Conservation (phyloP, 2,888 invertebrate genomes). For the Rapana venosa region DNA sequence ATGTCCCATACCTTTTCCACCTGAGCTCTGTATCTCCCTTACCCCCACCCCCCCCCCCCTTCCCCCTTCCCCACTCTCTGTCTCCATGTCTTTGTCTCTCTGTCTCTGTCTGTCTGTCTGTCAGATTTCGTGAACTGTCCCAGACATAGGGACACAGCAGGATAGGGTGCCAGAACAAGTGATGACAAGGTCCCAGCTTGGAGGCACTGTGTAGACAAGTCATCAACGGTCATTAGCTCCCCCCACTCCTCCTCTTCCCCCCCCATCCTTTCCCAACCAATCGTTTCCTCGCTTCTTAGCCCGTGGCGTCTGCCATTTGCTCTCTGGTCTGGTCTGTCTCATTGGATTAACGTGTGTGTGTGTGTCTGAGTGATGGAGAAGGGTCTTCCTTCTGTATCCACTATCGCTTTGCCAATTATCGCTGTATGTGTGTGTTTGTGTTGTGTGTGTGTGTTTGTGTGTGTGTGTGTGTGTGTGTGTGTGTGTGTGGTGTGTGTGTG, state of each 20-base stretch:
- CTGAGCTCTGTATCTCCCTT: too few species aligned
- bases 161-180: too few species aligned
- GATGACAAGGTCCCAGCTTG: too few species aligned
- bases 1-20: too few species aligned
- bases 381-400: too few species aligned
- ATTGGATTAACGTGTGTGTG: background rate
- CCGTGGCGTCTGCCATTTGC: background rate
- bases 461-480: background rate
- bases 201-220: background rate
- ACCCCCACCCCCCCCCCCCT: too few species aligned
- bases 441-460: background rate
- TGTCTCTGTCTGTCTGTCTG: background rate
- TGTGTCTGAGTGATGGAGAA: background rate
- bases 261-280: too few species aligned
- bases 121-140: too few species aligned
- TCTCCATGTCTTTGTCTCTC: background rate
- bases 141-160: too few species aligned
- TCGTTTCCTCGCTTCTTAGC: too few species aligned
- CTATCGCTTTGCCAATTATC: too few species aligned
- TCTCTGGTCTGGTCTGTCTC: background rate
- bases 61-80: background rate
- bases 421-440: background rate
- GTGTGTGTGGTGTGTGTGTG: background rate
- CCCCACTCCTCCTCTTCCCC: background rate
- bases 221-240: background rate